Base-by-base conservation (phyloP, 2,113 vertebrate species). In the Pluvialis apricaria region DNA sequence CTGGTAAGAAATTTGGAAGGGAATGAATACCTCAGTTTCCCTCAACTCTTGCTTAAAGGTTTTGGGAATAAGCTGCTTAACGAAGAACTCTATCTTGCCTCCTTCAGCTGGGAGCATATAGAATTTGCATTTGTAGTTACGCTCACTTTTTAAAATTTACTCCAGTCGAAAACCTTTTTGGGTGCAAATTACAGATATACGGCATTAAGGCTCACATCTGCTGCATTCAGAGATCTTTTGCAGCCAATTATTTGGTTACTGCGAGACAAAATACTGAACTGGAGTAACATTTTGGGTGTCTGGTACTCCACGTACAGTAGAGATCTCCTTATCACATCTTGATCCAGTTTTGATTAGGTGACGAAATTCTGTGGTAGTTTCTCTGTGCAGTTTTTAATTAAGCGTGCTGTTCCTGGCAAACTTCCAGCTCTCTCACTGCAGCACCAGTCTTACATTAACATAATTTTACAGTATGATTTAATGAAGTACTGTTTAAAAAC, bases 1-100 rank as follows among this genome's bases (percentile, higher is more conserved):
- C 99, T 58, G 99, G 99, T 99, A 97, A 98, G 98, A 94, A 85
- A 36, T n/a, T 36, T 76, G 57, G 54, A 82, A 66, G 22, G 26
- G 44, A 71, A 13, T 45, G 7, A 80, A 10, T 18, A 29, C 14
- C 14, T 79, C 19, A 10, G 6, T 47, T 86, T 36, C 49, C 21
- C 34, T 66, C 6, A 66, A 84, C 6, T 68, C 32, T 42, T 71
- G 31, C 25, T 34, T 72, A 47, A 61, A 68, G 26, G 29, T 62
- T 87, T 73, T 84, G 36, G 58, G 71, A 51, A 80, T 51, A 68
- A 58, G 52, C 45, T 86, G 31, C 51, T 64, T 76, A 61, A 47
- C 49, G 15, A 79, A 54, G 60, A 82, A n/a, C 10, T 5, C 36
- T 29, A 13, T 36, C 22, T 38, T 79, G 40, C 64, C 71, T 61